These are phyloP conservation scores for Toxotes chatareus DNA, from an alignment of 2,113 vertebrate genomes.

Conservation along the genomic window DNA sequence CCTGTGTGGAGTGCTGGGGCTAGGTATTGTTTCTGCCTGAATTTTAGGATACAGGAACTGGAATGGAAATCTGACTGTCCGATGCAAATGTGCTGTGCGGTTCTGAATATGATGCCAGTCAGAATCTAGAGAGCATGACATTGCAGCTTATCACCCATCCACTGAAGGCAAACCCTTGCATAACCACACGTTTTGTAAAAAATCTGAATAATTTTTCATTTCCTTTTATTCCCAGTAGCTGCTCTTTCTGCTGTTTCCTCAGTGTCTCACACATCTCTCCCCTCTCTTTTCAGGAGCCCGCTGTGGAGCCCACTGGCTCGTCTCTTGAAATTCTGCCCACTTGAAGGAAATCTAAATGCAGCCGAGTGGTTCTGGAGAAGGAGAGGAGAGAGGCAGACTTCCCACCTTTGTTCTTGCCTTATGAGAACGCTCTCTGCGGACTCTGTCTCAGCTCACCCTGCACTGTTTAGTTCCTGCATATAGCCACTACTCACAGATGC, in stretches of 20 bases:
- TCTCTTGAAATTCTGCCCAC: slow-evolving; percentile 39
- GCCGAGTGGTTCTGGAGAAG: slow-evolving; percentile 48
- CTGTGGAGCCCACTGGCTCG: slow-evolving; percentile 28
- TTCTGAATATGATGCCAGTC: slow-evolving; percentile 24
- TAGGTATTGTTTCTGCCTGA: slow-evolving; percentile 42
- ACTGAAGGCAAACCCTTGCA: slow-evolving; percentile 16
- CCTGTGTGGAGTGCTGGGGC: slow-evolving; percentile 7
- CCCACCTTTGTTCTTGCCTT: slow-evolving; percentile 67
- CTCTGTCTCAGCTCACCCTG: slow-evolving; percentile 42
- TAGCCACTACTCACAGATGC: slow-evolving; percentile 57
- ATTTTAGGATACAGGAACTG: slow-evolving; percentile 13
- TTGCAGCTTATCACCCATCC: slow-evolving; percentile 9
- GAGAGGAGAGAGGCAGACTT: slow-evolving; percentile 52
- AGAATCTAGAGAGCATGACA: slow-evolving; percentile 14
- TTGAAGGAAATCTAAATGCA: slow-evolving; percentile 51
- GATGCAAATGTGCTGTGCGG: slow-evolving; percentile 4
- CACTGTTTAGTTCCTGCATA: slow-evolving; percentile 58
- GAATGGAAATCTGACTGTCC: background rate
- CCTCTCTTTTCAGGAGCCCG: slow-evolving; percentile 67
- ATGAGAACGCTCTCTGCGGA: slow-evolving; percentile 59
- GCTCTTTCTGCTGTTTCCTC: slow-evolving; percentile 8
- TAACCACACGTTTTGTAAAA: slow-evolving; percentile 3
- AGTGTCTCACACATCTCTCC: slow-evolving; percentile 42
- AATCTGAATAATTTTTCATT: background rate
- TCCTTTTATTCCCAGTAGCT: slow-evolving; percentile 1